Conservation (phyloP, 2,797 vertebrate species). For the Mormyrus proboscirostris region DNA sequence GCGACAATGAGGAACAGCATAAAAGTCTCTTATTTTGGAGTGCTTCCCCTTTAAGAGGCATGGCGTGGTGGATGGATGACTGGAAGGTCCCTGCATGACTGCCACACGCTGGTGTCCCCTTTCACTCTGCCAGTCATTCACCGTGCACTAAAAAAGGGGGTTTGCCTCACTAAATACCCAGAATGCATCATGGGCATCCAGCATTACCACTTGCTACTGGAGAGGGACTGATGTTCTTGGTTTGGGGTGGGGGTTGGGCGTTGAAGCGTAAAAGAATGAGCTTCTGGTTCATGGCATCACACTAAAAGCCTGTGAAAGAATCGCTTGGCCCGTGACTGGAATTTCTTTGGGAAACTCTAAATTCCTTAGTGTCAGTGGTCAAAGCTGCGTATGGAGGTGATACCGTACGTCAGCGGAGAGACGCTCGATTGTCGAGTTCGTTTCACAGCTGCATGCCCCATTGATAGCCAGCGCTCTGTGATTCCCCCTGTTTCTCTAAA, state of each 20-base stretch:
- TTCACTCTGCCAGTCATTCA: not conserved
- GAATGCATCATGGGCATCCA: conserved; percentile 19
- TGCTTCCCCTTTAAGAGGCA: not conserved
- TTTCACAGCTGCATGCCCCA: not conserved
- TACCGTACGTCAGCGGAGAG: conserved; percentile 21
- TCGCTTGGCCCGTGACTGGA: conserved; percentile 38
- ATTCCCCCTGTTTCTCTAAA: not conserved
- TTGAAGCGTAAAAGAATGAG: not conserved
- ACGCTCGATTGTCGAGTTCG: not conserved
- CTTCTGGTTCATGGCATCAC: not conserved
- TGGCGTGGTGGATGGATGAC: not conserved
- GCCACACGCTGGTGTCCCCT: not conserved
- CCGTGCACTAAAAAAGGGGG: not conserved
- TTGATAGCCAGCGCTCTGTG: not conserved
- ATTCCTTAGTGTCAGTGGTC: conserved; percentile 54
- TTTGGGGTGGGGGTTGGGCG: not conserved
- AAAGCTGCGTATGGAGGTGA: conserved; percentile 29
- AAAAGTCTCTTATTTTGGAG: not conserved
- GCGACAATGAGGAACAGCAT: not conserved
- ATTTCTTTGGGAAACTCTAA: conserved; percentile 56
- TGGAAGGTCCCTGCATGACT: not conserved
- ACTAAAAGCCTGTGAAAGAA: conserved; percentile 31
- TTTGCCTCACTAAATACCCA: conserved; percentile 30
- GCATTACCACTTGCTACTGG: not conserved
- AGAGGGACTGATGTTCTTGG: not conserved